These are phyloP conservation scores for Epizoanthus fatuus DNA, from an alignment of 92 coral and sea anemone species.

Conservation along the genomic window DNA sequence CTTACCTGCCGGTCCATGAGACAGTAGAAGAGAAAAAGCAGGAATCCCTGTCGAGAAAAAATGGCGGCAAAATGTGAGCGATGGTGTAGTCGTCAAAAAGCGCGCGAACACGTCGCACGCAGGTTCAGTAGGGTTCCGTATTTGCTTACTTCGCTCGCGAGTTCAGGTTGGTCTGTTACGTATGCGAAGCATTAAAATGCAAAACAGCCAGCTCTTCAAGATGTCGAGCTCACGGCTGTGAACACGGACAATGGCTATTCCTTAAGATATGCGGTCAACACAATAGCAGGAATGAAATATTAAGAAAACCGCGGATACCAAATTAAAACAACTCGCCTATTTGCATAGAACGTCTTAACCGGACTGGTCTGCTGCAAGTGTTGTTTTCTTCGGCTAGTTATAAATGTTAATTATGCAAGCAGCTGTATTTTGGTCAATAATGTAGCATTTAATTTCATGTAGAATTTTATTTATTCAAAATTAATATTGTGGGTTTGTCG, in stretches of 20 bases:
- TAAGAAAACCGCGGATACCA: slow-evolving; percentile 13
- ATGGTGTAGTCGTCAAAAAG: neutral
- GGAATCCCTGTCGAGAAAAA: slow-evolving; percentile 75
- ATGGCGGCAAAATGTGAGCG: slow-evolving; percentile 2
- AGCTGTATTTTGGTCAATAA: slow-evolving; percentile 19
- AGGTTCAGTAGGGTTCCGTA: slow-evolving; percentile 1
- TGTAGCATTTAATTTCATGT: neutral
- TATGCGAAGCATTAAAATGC: slow-evolving; percentile 16
- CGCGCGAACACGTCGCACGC: neutral
- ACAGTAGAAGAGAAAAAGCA: slow-evolving; percentile 79
- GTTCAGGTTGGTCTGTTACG: neutral
- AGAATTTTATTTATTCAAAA: no score
- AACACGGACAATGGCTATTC: neutral
- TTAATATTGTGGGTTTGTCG: neutral
- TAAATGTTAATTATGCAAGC: slow-evolving; percentile 31
- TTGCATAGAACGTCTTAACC: slow-evolving; percentile 20
- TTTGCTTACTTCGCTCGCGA: neutral
- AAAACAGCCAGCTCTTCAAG: slow-evolving; percentile 2
- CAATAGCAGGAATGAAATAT: slow-evolving; percentile 27
- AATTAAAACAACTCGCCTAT: slow-evolving; percentile 28
- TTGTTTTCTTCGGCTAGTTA: slow-evolving; percentile 18
- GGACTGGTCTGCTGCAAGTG: neutral
- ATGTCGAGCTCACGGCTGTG: slow-evolving; percentile 11
- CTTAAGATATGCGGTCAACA: slow-evolving; percentile 15
- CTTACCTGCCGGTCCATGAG: slow-evolving; percentile 88